Evolutionary conservation across 2,888 invertebrate genomes (phyloP).

Genomic region (Thereva nobilitata): DNA sequence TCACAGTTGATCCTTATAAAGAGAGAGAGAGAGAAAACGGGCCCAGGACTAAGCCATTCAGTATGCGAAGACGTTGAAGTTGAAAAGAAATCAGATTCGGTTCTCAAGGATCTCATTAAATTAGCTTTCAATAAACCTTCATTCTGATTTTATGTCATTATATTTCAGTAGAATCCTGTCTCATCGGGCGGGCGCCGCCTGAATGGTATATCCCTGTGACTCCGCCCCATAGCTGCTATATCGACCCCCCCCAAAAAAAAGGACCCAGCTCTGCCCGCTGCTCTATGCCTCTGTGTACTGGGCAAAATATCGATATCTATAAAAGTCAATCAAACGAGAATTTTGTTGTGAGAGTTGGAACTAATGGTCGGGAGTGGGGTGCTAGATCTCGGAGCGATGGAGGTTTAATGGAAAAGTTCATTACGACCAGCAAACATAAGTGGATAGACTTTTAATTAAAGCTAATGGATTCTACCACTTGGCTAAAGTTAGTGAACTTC

Average conservation of each 20-base stretch:
- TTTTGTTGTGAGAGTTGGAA: constrained; percentile 24
- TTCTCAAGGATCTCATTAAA: constrained; percentile 39
- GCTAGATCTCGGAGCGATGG: background rate
- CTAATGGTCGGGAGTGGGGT: background rate
- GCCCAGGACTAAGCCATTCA: constrained; percentile 2
- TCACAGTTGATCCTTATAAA: background rate
- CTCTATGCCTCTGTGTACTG: too few relatives aligned
- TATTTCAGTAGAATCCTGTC: constrained; percentile 11
- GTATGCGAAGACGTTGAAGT: constrained; percentile 8
- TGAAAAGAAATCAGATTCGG: constrained; percentile 29
- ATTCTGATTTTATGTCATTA: constrained; percentile 27
- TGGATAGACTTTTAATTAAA: constrained; percentile 42
- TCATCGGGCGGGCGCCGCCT: background rate
- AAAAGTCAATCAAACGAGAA: constrained; percentile 40
- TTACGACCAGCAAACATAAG: constrained; percentile 41
- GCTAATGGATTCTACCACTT: constrained; percentile 43
- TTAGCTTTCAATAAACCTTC: constrained; percentile 38
- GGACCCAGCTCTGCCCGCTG: too few relatives aligned
- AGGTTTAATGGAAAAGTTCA: constrained; percentile 42
- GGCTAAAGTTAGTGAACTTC: constrained; percentile 40
- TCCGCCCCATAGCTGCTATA: background rate
- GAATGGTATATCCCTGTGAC: background rate
- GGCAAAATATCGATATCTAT: constrained; percentile 38
- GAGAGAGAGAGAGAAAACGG: too few relatives aligned
- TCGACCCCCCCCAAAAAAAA: constrained; percentile 5